Evolutionary conservation across 2,888 invertebrate genomes (phyloP).

Genomic region (Drosophila stalkeri): DNA sequence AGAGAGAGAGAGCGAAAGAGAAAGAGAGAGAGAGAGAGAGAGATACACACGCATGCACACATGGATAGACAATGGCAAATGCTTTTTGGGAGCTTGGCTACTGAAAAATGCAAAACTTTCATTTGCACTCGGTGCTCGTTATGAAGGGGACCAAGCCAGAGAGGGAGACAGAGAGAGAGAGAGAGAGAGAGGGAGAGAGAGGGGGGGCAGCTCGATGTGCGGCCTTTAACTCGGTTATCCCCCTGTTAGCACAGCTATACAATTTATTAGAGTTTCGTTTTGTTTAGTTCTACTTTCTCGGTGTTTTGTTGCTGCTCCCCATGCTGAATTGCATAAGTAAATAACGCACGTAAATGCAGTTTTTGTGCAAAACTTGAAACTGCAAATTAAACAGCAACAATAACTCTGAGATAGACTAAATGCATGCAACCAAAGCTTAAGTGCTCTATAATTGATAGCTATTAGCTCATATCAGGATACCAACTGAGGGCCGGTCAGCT

Average conservation of each 20-base stretch:
- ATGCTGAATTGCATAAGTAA: slow-evolving; percentile 66
- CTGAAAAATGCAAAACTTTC: slow-evolving; percentile 76
- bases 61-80: slow-evolving; percentile 61
- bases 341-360: slow-evolving; percentile 75
- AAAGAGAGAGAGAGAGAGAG: not conserved
- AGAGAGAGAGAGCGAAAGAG: not conserved
- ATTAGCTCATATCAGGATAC: not conserved
- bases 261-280: slow-evolving; percentile 71
- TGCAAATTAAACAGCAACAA: slow-evolving; percentile 61
- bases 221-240: slow-evolving; percentile 73
- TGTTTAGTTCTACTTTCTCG: slow-evolving; percentile 4
- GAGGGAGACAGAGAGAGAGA: not conserved
- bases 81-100: slow-evolving; percentile 57
- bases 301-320: slow-evolving; percentile 7
- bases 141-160: slow-evolving; percentile 22
- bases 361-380: slow-evolving; percentile 53
- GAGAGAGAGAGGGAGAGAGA: not conserved
- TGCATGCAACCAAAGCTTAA: slow-evolving; percentile 12
- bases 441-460: slow-evolving; percentile 31
- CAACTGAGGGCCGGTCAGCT: not conserved
- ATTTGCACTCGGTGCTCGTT: slow-evolving; percentile 71
- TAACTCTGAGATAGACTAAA: not conserved
- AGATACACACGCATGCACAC: slow-evolving; percentile 29
- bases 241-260: slow-evolving; percentile 64
- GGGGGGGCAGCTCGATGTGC: not conserved